Evolutionary conservation across 2,888 invertebrate species (phyloP), one percentile per base, ranked within the genome.

Genomic region (Abrostola triplasia): DNA sequence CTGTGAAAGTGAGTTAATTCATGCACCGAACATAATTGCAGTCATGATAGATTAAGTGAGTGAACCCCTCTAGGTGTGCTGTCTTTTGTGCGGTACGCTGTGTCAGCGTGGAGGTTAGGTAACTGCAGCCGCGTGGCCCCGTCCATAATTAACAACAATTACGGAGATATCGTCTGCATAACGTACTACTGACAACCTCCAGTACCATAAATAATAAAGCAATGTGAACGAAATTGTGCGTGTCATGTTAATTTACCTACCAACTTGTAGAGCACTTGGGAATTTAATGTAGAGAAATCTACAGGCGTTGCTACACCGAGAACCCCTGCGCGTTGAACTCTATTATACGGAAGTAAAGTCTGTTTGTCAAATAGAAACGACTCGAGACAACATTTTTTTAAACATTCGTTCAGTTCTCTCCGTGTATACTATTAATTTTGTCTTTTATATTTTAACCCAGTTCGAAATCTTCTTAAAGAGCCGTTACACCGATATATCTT

Each of bases 1-100:
- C 82, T 79, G 79, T 77, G 80, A 84, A 84, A 84, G 84, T 76
- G 35, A 67, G 54, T 76, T 67, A 81, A 77, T 79, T 73, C 61
- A 73, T 59, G 68, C 66, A 68, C 24, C 56, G n/a, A 64, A 67
- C 60, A 65, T 79, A 70, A 78, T 79, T 73, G 64, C 58, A 59
- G 44, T 48, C 55, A 55, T 67, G 71, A 77, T 75, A 68, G 50
- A 72, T 72, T 67, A 63, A 73, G 70, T 67, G 55, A 56, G 58
- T 51, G 52, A 68, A 50, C 59, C 77, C 76, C 70, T 70, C 74
- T 62, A 66, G 77, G 59, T 70, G 40, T 70, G 11, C 24, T 65
- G 61, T 59, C 58, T 51, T 48, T 52, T 49, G 49, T 64, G 53
- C 66, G 60, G 69, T 54, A 59, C 24, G 48, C 59, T 44, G 50